These are phyloP conservation scores for Crotalus viridis DNA, from an alignment of 2,113 vertebrate genomes.

Conservation along the genomic window DNA sequence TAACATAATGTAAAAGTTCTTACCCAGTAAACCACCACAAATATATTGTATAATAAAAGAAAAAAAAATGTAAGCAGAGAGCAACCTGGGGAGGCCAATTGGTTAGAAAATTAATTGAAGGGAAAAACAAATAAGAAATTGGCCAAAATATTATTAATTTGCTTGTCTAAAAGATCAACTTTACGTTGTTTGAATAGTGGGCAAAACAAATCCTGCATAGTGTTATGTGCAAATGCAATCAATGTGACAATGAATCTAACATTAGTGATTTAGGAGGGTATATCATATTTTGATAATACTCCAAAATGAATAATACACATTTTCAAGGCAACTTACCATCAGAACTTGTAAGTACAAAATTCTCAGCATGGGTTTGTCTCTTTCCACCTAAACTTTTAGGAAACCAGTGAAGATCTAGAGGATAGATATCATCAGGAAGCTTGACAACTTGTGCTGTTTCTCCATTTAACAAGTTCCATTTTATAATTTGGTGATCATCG, in stretches of 20 bases:
- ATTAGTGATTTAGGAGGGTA: background rate
- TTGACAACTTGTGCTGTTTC: conserved; percentile 83
- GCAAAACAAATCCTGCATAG: background rate
- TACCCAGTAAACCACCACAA: background rate
- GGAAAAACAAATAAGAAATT: background rate
- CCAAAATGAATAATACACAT: fast-evolving
- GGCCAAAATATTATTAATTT: background rate
- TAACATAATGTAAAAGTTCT: background rate
- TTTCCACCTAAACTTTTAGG: conserved; percentile 84
- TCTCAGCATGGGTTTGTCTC: conserved; percentile 86
- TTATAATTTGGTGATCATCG: conserved; percentile 92
- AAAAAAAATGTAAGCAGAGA: background rate
- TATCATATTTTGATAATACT: fast-evolving
- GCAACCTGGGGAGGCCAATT: background rate
- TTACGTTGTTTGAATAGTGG: background rate
- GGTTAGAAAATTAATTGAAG: background rate
- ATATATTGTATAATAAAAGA: background rate
- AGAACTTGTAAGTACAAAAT: conserved; percentile 91
- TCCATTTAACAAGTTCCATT: conserved; percentile 87
- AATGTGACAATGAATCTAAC: background rate
- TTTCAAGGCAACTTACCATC: conserved; percentile 78
- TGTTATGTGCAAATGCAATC: background rate
- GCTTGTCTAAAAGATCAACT: background rate
- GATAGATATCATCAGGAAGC: conserved; percentile 87
- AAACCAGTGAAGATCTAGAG: conserved; percentile 91